A percentile compares a stretch with the other conserved stretches of the same genome.
Conservation (phyloP, 2,113 vertebrate genomes). For the Pseudopipra pipra region DNA sequence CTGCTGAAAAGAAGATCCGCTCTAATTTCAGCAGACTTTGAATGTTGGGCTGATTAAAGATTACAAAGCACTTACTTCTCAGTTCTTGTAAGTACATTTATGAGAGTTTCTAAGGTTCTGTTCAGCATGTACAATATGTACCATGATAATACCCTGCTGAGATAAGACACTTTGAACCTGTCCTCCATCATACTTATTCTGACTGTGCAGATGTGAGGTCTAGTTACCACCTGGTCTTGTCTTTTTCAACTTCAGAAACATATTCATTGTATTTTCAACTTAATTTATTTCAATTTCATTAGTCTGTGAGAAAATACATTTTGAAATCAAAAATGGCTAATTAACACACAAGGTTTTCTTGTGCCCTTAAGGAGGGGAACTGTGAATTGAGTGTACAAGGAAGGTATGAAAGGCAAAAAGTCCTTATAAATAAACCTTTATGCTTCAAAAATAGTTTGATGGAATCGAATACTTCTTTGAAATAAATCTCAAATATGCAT, state of each 20-base stretch:
- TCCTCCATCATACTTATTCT: neutral
- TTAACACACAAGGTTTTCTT: neutral
- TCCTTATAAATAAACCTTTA: neutral
- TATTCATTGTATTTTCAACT: neutral
- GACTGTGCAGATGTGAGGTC: neutral
- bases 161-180: neutral
- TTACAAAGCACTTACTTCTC: neutral
- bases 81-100: neutral
- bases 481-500: slow-evolving; percentile 1
- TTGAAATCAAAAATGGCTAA: slow-evolving; percentile 17
- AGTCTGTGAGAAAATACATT: neutral
- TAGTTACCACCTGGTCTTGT: neutral
- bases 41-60: neutral
- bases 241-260: neutral
- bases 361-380: neutral
- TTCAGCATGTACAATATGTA: neutral
- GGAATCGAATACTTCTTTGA: slow-evolving; percentile 31
- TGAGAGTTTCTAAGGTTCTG: neutral
- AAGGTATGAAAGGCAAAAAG: slow-evolving; percentile 10
- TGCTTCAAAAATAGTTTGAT: slow-evolving; percentile 28
- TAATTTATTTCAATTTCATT: neutral
- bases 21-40: slow-evolving; percentile 13
- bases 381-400: neutral
- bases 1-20: neutral
- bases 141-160: neutral